Conservation (phyloP, 2,113 vertebrate genomes). For the Hyla sarda region DNA sequence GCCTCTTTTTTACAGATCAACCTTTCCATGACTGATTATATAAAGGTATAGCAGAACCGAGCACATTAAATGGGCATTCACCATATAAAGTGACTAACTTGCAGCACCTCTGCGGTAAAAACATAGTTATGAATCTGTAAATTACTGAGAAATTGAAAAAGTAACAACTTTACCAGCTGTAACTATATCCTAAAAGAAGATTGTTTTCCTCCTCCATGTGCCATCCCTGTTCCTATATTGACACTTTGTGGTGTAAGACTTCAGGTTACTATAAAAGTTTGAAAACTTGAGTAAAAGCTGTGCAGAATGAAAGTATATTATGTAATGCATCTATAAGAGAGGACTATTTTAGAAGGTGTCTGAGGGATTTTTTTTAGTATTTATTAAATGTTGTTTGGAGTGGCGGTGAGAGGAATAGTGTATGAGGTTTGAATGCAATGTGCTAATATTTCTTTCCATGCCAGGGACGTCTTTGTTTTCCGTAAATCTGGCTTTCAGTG, state of each 20-base stretch:
- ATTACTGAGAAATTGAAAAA: background rate
- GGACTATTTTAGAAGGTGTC: conserved; percentile 44
- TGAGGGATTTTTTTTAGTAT: conserved; percentile 48
- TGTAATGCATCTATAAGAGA: background rate
- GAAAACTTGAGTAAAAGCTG: conserved; percentile 6
- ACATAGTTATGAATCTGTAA: background rate
- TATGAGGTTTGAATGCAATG: conserved; percentile 30
- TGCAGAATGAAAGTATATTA: background rate
- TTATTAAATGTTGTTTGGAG: conserved; percentile 37
- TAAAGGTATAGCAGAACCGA: too few relatives aligned
- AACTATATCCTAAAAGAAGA: background rate
- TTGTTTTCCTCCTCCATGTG: background rate
- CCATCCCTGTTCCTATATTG: background rate
- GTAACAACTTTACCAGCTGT: background rate
- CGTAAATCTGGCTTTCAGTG: conserved; percentile 49
- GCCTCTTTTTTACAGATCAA: too few relatives aligned
- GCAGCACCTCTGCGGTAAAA: too few relatives aligned
- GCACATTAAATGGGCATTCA: too few relatives aligned
- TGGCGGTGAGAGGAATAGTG: conserved; percentile 34
- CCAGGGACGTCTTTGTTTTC: conserved; percentile 45
- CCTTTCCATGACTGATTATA: too few relatives aligned
- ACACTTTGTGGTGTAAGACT: background rate
- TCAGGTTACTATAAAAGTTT: background rate
- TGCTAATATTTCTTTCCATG: conserved; percentile 47
- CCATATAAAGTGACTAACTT: too few relatives aligned